A percentile compares a stretch with the other conserved stretches of the same genome.
phyloP scores from a whole-genome alignment of 2,888 invertebrate genomes.

The Lochmaea capreae region DNA sequence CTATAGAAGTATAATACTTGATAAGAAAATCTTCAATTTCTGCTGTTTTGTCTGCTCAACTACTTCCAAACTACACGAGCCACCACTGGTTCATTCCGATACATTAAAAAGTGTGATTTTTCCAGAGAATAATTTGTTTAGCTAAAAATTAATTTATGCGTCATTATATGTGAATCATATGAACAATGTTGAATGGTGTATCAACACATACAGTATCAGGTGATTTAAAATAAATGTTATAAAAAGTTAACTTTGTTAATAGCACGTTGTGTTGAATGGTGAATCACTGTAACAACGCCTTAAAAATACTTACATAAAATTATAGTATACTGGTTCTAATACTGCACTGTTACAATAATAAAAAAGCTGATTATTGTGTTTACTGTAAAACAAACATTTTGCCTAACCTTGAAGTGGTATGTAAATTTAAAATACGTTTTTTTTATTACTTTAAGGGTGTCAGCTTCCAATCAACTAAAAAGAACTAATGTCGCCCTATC shows the following conservation, averaged over 20 bases:
- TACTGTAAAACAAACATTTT: neutral
- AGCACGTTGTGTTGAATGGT: neutral
- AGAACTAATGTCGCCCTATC: too few relatives aligned
- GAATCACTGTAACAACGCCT: neutral
- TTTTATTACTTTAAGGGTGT: neutral
- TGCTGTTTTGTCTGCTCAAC: too few relatives aligned
- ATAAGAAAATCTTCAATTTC: too few relatives aligned
- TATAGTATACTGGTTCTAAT: neutral
- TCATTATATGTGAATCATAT: neutral
- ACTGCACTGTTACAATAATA: neutral
- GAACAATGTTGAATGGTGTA: neutral
- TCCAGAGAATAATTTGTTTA: neutral
- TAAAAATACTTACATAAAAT: constrained; percentile 4
- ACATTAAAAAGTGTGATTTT: too few relatives aligned
- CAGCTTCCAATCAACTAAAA: too few relatives aligned
- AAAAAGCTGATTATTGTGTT: neutral
- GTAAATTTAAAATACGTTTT: neutral
- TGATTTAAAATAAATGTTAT: constrained; percentile 1
- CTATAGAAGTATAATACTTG: too few relatives aligned
- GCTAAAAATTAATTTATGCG: neutral
- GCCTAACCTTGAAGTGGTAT: neutral
- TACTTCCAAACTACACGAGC: too few relatives aligned
- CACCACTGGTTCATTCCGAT: too few relatives aligned
- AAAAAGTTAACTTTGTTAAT: constrained; percentile 3
- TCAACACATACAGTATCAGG: neutral